Evolutionary conservation across 2,113 vertebrate genomes (phyloP), one percentile per base, ranked within the genome.

Genomic region (Perccottus glenii): DNA sequence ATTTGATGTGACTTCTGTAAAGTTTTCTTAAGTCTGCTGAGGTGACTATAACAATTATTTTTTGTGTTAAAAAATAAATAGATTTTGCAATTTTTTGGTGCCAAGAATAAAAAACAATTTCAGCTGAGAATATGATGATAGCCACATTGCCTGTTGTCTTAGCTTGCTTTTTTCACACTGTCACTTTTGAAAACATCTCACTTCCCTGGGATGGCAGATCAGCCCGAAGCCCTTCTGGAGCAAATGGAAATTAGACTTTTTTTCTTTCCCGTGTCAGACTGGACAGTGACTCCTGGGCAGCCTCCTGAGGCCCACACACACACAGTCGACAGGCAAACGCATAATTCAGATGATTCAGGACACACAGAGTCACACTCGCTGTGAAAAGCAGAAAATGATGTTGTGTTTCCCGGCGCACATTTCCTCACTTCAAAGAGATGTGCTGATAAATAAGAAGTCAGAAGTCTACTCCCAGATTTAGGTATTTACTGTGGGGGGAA

Each of bases 391-490:
- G 19, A 65, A 80, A 38, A 77, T 63, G 0, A 77, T 64, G 69
- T 48, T 62, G 38, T 58, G 55, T 73, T 67, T 65, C 44, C 9
- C 36, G 49, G 62, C 59, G n/a, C 49, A 50, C 60, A 42, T 47
- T 69, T 40, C 8, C 53, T 70, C 59, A 33, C 65, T 76, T 77
- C 73, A 51, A 38, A 74, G 44, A 64, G 55, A 73, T 72, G 11
- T 3, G 52, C 35, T 56, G 74, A 78, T 82, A 78, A 78, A 80
- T 63, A 66, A 72, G 75, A 66, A 72, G 75, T 69, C 85, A 60
- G 68, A 33, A 15, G 48, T 50, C 55, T 46, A 59, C 32, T 61
- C 12, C 19, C 60, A 19, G 46, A 12, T 70, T 64, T 55, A 42
- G 40, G 53, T 56, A 40, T 67, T 68, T 67, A 58, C 52, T 63